These are phyloP conservation scores for Apeira syringaria DNA, from an alignment of 2,888 invertebrate genomes.

Conservation along the genomic window DNA sequence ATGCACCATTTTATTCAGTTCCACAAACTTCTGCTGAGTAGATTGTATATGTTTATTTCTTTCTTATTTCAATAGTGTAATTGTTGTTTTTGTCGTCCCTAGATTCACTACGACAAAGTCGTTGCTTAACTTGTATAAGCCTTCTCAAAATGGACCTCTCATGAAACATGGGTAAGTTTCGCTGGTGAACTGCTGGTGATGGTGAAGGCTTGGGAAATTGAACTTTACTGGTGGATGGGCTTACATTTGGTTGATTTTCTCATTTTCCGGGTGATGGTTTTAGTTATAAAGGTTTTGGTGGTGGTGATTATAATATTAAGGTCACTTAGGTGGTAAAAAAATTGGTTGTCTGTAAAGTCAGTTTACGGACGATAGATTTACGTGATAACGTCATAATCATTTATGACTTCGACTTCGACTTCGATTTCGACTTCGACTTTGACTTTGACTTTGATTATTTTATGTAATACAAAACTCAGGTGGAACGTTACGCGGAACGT, in stretches of 20 bases:
- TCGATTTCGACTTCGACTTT: too few species aligned
- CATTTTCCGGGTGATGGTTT: neutral
- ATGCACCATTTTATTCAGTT: neutral
- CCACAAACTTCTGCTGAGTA: constrained; percentile 13
- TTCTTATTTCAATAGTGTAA: constrained; percentile 43
- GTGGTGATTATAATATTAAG: too few species aligned
- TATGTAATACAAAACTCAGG: too few species aligned
- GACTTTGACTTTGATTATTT: too few species aligned
- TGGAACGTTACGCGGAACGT: too few species aligned
- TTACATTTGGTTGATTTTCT: neutral
- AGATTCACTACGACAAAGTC: constrained; percentile 89
- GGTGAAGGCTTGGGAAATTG: constrained; percentile 9
- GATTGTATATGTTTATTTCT: constrained; percentile 21
- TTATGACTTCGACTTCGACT: too few species aligned
- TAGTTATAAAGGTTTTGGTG: neutral
- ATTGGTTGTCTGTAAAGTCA: too few species aligned
- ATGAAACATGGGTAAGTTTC: constrained; percentile 88
- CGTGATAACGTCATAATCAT: too few species aligned
- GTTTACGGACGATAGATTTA: too few species aligned
- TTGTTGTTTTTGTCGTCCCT: constrained; percentile 53
- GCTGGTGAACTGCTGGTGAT: constrained; percentile 33
- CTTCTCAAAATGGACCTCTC: constrained; percentile 84
- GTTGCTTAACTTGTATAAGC: constrained; percentile 87
- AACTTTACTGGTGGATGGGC: neutral
- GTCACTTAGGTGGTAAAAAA: too few species aligned